phyloP scores from a whole-genome alignment of 1,140 invertebrate genomes.

The Oedothorax gibbosus region DNA sequence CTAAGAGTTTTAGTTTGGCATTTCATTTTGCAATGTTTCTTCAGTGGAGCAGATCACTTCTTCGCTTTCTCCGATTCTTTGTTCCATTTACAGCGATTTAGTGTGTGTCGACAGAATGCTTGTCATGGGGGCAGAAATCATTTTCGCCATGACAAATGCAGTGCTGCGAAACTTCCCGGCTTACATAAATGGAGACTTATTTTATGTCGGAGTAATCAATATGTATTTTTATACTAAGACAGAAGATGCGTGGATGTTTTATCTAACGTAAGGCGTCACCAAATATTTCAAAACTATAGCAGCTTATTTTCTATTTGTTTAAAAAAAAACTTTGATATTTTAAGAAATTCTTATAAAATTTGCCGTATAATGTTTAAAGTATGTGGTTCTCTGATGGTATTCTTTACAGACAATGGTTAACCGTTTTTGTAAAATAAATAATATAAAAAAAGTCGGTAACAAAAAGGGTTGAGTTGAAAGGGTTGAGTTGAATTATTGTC shows the following conservation, averaged over 20 bases:
- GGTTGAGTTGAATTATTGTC: too few relatives aligned
- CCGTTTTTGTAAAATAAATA: too few relatives aligned
- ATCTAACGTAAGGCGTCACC: too few relatives aligned
- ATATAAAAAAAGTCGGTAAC: too few relatives aligned
- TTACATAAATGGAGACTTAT: conserved; percentile 41
- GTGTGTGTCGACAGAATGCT: conserved; percentile 23
- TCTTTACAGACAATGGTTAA: too few relatives aligned
- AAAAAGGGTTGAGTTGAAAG: too few relatives aligned
- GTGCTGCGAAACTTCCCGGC: conserved; percentile 39
- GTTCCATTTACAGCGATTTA: conserved; percentile 41
- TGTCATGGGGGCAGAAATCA: neutral
- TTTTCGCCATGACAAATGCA: conserved; percentile 24
- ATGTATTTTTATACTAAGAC: neutral
- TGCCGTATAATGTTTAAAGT: too few relatives aligned
- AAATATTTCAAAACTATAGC: too few relatives aligned
- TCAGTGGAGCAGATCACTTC: conserved; percentile 4
- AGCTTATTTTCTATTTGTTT: too few relatives aligned
- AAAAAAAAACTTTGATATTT: too few relatives aligned
- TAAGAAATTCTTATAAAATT: too few relatives aligned
- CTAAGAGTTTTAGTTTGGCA: neutral
- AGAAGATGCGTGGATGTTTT: neutral
- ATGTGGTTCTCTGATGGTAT: too few relatives aligned
- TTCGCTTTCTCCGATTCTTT: conserved; percentile 12
- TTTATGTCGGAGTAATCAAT: conserved; percentile 31
- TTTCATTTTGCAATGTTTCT: neutral